These are phyloP conservation scores for Siphlonurus alternatus DNA, from an alignment of 2,888 invertebrate species.

Conservation along the genomic window DNA sequence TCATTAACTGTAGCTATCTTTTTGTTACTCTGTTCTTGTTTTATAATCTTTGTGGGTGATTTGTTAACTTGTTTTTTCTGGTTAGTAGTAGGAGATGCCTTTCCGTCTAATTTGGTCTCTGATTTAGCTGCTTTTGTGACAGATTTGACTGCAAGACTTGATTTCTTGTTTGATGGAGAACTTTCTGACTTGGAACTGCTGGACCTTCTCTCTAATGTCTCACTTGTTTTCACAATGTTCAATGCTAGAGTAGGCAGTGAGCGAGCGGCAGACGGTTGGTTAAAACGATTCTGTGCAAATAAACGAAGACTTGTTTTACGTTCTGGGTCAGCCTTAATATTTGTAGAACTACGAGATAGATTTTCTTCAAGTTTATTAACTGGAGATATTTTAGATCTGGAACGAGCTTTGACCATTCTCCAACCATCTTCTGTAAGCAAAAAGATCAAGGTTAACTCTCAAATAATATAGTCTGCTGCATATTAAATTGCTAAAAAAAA, in stretches of 20 bases:
- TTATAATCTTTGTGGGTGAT: not conserved
- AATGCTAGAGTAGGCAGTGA: constrained; percentile 54
- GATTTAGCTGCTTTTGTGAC: constrained; percentile 23
- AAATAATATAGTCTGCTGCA: not conserved
- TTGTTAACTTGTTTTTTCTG: constrained; percentile 9
- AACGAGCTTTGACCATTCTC: constrained; percentile 62
- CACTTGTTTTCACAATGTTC: constrained; percentile 7
- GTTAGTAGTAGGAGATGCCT: constrained; percentile 26
- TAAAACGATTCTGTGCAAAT: constrained; percentile 43
- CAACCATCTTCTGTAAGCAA: constrained; percentile 43
- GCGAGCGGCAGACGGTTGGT: constrained; percentile 67
- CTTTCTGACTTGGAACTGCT: not conserved
- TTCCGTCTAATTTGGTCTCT: constrained; percentile 22
- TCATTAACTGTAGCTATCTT: constrained; percentile 21
- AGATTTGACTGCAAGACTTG: constrained; percentile 13
- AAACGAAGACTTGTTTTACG: not conserved
- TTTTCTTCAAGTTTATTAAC: constrained; percentile 20
- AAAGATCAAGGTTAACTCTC: not conserved
- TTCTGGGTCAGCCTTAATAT: constrained; percentile 12
- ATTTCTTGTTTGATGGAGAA: not conserved
- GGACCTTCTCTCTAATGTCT: constrained; percentile 1
- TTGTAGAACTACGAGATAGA: constrained; percentile 17
- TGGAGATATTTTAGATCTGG: constrained; percentile 37
- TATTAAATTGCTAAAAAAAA: not conserved
- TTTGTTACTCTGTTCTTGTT: constrained; percentile 1